Conservation (phyloP, 2,113 vertebrate genomes). For the Brachypodius melanocephalos region DNA sequence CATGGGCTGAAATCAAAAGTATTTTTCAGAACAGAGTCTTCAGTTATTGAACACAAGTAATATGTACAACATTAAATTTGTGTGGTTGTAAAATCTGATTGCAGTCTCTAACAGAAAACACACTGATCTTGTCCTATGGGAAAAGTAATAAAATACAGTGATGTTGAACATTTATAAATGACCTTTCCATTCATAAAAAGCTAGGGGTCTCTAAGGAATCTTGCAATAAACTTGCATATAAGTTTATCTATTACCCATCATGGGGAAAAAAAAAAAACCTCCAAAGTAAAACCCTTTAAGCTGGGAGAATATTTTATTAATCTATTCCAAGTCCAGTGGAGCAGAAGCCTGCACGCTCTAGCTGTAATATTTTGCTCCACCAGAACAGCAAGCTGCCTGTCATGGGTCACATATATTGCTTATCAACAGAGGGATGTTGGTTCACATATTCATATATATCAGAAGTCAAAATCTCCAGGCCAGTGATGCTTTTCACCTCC, state of each 20-base stretch:
- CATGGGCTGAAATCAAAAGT: not conserved
- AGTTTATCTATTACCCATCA: conserved; percentile 66
- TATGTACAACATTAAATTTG: conserved; percentile 6
- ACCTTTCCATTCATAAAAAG: conserved; percentile 72
- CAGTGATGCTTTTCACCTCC: not conserved
- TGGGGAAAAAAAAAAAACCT: not conserved
- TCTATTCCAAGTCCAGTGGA: conserved; percentile 35
- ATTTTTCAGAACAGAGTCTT: not conserved
- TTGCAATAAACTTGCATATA: conserved; percentile 49
- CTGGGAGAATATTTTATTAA: conserved; percentile 33
- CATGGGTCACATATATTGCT: conserved; percentile 45
- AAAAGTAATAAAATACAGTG: conserved; percentile 47
- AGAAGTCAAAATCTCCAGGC: conserved; percentile 40
- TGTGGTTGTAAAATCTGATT: not conserved
- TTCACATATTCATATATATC: not conserved
- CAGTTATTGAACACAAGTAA: conserved; percentile 32
- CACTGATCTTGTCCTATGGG: not conserved
- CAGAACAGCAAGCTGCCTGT: conserved; percentile 36
- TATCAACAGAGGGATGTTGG: not conserved
- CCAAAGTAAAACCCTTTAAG: not conserved
- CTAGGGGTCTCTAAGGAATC: conserved; percentile 49
- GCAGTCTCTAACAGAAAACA: conserved; percentile 32
- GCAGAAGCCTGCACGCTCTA: conserved; percentile 41
- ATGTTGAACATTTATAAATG: conserved; percentile 61
- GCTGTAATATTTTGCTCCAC: conserved; percentile 39